Conservation (phyloP, 1,140 invertebrate species). For the honey bee (Apis mellifera) region Amel_HAv3.1 CM009945.2:9378501-9379000, state of each 20-base stretch:
- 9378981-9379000: neutral
- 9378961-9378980: neutral
- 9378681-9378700: neutral
- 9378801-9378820: neutral
- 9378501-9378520: neutral
- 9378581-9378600: conserved; percentile 40
- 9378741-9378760: conserved; percentile 4
- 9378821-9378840: neutral
- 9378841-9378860: neutral
- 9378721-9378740: neutral
- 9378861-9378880: too few species aligned
- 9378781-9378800: neutral
- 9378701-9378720: neutral
- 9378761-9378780: conserved; percentile 21
- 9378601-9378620: conserved; percentile 2
- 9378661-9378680: neutral
- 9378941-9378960: conserved; percentile 8
- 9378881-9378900: too few species aligned
- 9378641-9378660: neutral
- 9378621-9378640: neutral
- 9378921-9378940: neutral
- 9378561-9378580: conserved; percentile 24
- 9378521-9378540: neutral
- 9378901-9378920: too few species aligned
- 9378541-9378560: neutral